Base-by-base conservation (phyloP, 2,888 invertebrate genomes). In the Tetramorium bicarinatum region DNA sequence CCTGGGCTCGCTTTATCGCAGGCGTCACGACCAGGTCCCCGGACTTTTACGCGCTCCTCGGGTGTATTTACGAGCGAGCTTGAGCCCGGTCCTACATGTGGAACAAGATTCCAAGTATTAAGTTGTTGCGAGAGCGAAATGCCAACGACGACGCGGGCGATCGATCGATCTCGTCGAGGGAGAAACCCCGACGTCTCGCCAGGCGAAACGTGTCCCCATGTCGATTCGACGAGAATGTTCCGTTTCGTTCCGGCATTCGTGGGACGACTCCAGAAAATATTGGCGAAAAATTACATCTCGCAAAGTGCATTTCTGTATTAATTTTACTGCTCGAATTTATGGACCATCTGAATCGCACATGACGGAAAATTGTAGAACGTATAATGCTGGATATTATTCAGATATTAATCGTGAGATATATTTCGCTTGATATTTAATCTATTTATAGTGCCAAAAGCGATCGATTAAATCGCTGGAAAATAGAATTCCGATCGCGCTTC, bases 1-100 rank as follows among this genome's bases (percentile, higher is more conserved):
- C 82, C 82, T 87, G 87, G 80, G 21, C 66, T 25, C 61, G 54
- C 54, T 83, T 25, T 83, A 77, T 79, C 75, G 81, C 47, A 49
- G 25, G 25, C 77, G 59, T 72, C 47, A 69, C 52, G 76, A 69
- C 2, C 47, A 54, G 18, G 29, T 15, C 38, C 13, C 9, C 29
- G 47, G 21, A 74, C 21, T 83, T 77, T 85, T 83, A 38, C 38
- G 56, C 64, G 56, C 11, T 66, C 41, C 29, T 21, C 44, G 59
- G 29, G 1, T 13, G 18, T 66, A 76, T 84, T 82, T 86, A 84
- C 82, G 83, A 82, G 41, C 38, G 18, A 13, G 52, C 8, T 25
- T 29, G 41, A 44, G 44, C 54, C 21, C 8, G 56, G 9, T 41
- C 49, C 79, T 59, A 54, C 47, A 38, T 8, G 34, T 21, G 61